A percentile compares a stretch with the other conserved stretches of the same genome.
These are phyloP conservation scores for Acanthaster planci DNA, from an alignment of 35 echinoderm and acorn worm genomes.

Conservation along the genomic window DNA sequence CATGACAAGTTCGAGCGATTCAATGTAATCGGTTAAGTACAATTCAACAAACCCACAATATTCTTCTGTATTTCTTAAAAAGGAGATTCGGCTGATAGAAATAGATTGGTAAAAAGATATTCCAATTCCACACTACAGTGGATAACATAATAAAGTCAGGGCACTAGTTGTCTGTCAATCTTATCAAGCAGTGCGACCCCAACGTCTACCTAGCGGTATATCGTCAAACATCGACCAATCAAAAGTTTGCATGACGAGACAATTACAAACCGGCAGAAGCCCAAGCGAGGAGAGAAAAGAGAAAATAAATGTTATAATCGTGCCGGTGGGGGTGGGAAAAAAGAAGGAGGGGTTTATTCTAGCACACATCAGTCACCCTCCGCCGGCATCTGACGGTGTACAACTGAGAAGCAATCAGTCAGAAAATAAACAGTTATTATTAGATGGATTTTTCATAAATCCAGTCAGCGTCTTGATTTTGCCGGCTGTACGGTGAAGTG, in stretches of 20 bases:
- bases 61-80: too few species aligned
- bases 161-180: background rate
- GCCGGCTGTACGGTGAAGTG: background rate
- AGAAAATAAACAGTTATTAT: conserved; percentile 30
- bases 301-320: conserved; percentile 12
- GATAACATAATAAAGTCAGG: too few species aligned
- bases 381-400: background rate
- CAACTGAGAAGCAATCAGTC: background rate
- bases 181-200: background rate
- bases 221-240: conserved; percentile 31
- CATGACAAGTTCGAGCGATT: too few species aligned
- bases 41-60: too few species aligned
- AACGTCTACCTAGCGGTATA: background rate
- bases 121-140: too few species aligned
- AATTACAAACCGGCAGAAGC: background rate
- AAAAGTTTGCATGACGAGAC: conserved; percentile 21
- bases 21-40: too few species aligned
- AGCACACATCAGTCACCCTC: background rate
- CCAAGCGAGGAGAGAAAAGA: background rate
- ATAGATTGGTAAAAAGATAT: too few species aligned
- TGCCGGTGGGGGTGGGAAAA: background rate
- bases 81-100: too few species aligned
- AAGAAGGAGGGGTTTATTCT: background rate
- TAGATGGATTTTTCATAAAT: conserved; percentile 27
- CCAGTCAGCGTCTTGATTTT: conserved; percentile 22